Conservation (phyloP, 64 coral and sea anemone species). For the Montipora sp. region DNA sequence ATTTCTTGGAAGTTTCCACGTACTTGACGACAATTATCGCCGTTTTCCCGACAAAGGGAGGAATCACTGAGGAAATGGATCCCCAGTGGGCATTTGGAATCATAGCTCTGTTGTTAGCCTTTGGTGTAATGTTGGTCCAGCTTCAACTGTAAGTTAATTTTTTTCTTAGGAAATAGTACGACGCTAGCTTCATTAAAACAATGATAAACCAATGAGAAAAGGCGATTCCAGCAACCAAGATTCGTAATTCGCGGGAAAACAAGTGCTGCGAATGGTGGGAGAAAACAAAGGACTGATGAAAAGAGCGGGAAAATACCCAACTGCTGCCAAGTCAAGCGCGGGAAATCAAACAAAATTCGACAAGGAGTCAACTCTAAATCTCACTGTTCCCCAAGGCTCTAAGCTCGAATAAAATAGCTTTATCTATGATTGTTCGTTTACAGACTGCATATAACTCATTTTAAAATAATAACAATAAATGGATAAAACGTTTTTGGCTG, state of each 20-base stretch:
- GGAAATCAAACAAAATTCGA: background rate
- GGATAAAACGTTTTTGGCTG: too few species aligned
- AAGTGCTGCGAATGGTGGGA: too few species aligned
- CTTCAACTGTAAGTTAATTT: constrained; percentile 32
- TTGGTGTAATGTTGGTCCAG: constrained; percentile 46
- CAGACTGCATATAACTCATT: too few species aligned
- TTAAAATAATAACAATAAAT: too few species aligned
- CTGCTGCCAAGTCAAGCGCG: background rate
- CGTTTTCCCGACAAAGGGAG: background rate
- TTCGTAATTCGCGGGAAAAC: too few species aligned
- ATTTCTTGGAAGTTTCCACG: constrained; percentile 62
- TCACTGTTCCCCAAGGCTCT: too few species aligned
- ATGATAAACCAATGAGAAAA: too few species aligned
- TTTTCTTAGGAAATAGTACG: background rate
- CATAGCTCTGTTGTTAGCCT: constrained; percentile 37
- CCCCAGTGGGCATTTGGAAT: constrained; percentile 20
- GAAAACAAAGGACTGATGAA: too few species aligned
- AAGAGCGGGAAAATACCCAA: background rate
- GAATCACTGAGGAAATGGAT: background rate
- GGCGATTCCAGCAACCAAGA: background rate
- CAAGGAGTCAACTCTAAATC: too few species aligned
- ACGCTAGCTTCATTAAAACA: background rate
- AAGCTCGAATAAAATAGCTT: too few species aligned
- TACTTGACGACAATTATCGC: constrained; percentile 26
- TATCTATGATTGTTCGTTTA: too few species aligned